These are phyloP conservation scores for Pteronura brasiliensis DNA, from an alignment of 2,113 vertebrate species.

Conservation along the genomic window DNA sequence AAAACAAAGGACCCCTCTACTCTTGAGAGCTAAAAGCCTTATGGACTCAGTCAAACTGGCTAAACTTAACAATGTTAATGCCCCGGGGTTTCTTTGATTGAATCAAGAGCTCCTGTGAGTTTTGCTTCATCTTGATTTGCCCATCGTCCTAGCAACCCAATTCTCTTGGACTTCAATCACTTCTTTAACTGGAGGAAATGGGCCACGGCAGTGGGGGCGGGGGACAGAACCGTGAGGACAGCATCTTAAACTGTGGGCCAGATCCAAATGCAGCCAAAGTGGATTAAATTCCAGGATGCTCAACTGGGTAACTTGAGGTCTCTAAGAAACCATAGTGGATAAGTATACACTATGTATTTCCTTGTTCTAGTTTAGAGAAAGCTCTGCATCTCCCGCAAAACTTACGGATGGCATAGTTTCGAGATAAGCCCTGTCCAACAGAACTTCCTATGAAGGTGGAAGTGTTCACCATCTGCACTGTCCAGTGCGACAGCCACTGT, in stretches of 20 bases:
- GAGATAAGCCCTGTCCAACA: too few species aligned
- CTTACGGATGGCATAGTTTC: background rate
- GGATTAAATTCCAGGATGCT: background rate
- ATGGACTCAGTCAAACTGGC: background rate
- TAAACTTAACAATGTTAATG: background rate
- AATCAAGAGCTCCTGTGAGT: background rate
- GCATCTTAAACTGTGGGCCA: rapidly evolving
- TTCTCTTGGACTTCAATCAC: background rate
- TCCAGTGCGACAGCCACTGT: rapidly evolving
- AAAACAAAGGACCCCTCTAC: background rate
- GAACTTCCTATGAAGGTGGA: rapidly evolving
- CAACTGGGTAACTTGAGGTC: background rate
- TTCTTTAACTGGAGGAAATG: background rate
- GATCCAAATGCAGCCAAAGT: background rate
- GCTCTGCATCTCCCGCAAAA: background rate
- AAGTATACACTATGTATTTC: background rate
- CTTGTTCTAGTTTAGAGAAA: background rate
- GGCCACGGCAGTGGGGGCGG: rapidly evolving
- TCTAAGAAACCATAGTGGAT: background rate
- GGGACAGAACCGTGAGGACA: too few species aligned
- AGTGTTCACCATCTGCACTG: rapidly evolving
- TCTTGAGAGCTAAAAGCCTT: background rate
- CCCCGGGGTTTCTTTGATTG: background rate
- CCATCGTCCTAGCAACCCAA: background rate
- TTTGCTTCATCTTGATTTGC: background rate